These are phyloP conservation scores for Osmerus mordax DNA, from an alignment of 2,113 vertebrate genomes.

Conservation along the genomic window DNA sequence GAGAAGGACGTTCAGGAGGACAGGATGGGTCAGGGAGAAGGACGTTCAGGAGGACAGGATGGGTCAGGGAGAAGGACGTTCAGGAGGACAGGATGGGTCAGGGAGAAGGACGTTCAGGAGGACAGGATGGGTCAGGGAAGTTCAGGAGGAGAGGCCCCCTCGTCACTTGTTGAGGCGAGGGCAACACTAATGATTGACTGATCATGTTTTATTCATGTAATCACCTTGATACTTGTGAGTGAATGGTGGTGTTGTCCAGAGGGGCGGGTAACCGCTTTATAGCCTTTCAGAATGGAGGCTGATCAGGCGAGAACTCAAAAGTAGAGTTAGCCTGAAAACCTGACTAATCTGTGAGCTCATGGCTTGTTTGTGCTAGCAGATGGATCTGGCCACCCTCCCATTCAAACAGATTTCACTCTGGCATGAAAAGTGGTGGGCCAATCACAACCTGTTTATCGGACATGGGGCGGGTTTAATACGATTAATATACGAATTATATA, in stretches of 20 bases:
- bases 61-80: neutral
- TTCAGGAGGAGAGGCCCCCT: neutral
- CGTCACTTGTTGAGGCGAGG: too few species aligned
- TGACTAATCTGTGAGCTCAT: too few species aligned
- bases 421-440: too few species aligned
- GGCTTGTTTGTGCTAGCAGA: too few species aligned
- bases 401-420: too few species aligned
- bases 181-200: slow-evolving; percentile 31
- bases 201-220: slow-evolving; percentile 49
- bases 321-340: neutral
- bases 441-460: too few species aligned
- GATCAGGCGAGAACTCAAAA: neutral
- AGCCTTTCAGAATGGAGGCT: slow-evolving; percentile 8
- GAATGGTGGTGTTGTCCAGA: slow-evolving; percentile 8
- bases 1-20: neutral
- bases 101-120: too few species aligned
- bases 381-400: too few species aligned
- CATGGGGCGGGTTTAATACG: too few species aligned
- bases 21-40: slow-evolving; percentile 3
- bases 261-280: slow-evolving; percentile 30
- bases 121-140: neutral
- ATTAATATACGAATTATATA: too few species aligned
- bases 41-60: neutral
- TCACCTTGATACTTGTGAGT: slow-evolving; percentile 32
- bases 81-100: neutral